Conservation (phyloP, 2,888 invertebrate genomes). For the Julus scandinavius region DNA sequence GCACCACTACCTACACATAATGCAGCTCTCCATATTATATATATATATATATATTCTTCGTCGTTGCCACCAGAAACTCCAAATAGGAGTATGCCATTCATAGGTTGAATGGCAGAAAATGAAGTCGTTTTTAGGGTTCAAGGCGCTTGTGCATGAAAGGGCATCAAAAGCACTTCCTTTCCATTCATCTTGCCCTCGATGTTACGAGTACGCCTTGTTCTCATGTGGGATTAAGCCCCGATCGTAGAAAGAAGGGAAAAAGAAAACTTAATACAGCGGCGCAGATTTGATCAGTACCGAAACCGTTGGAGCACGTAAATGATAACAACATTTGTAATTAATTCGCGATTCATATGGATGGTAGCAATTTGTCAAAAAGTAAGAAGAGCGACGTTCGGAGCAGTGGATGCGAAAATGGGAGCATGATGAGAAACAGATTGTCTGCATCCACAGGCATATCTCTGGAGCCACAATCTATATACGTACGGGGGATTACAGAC, state of each 20-base stretch:
- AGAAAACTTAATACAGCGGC: neutral
- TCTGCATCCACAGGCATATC: neutral
- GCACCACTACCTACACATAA: too few relatives aligned
- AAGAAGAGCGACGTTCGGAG: neutral
- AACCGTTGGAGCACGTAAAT: neutral
- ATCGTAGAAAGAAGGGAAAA: neutral
- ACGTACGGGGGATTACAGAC: neutral
- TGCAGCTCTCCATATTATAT: too few relatives aligned
- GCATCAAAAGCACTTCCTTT: neutral
- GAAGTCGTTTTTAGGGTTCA: neutral
- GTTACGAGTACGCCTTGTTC: neutral
- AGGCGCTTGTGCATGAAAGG: neutral
- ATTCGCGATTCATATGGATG: neutral
- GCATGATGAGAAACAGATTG: neutral
- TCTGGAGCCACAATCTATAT: neutral
- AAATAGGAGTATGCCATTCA: neutral
- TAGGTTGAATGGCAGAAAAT: neutral
- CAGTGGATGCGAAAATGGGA: neutral
- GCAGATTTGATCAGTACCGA: neutral
- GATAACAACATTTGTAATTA: slow-evolving; percentile 19
- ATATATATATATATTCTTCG: too few relatives aligned
- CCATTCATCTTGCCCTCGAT: neutral
- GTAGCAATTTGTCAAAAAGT: slow-evolving; percentile 4
- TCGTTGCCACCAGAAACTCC: neutral
- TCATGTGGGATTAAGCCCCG: neutral